Base-by-base conservation (phyloP, 2,797 vertebrate species). In the Spea hammondii region DNA sequence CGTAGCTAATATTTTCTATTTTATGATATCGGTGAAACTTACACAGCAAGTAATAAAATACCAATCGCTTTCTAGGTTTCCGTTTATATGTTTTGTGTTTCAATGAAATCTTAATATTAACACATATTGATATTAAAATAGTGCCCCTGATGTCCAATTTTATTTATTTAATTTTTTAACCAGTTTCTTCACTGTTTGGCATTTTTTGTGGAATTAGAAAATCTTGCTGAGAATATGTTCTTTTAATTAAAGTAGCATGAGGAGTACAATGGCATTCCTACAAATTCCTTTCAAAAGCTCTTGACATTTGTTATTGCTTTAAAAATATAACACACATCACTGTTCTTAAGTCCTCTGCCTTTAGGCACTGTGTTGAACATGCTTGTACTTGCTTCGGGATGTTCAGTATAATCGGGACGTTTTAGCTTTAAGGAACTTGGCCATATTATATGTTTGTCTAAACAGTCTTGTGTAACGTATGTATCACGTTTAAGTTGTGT, bases 311-410 rank as follows among this genome's bases (percentile, higher is more conserved):
- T 68, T 17, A 32, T 74, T 45, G 5, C 32, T 68, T 64, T 50
- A 10, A 74, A 64, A 46, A 62, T 48, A 62, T 54, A 55, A 68
- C 55, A 62, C 65, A 54, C 4, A 4, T 1, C 45, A 51, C 45
- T 68, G 8, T 69, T 74, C 32, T 70, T 74, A 74, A 57, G 49
- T 70, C 65, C 49, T 64, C 44, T 14, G 8, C 60, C 50, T 11
- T 74, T 47, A 11, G 72, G 72, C 49, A 45, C n/a, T 47, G 48
- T 64, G 55, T 69, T 69, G 51, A 47, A 67, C 64, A 48, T 79
- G 65, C 44, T 74, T 11, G 71, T 69, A 64, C 78, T 69, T 69
- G 77, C 54, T 59, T 46, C 44, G 49, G 46, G 68, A 32, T 32
- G 32, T 67, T 60, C 10, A 66, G 32, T 57, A 49, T 79, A 46